phyloP scores from a whole-genome alignment of 2,888 invertebrate species.

The Erynnis tages region DNA sequence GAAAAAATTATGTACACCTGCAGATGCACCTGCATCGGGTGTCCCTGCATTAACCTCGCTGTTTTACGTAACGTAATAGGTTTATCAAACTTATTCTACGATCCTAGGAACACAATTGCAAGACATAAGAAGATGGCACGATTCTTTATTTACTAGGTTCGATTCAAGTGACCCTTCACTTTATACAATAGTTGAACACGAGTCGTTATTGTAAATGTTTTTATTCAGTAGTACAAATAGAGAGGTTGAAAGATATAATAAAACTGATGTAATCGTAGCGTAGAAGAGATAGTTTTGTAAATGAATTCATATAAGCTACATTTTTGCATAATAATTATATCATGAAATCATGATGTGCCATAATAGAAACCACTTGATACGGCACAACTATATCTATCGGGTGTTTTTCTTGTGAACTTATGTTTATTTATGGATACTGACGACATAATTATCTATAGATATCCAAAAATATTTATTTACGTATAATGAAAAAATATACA shows the following conservation, averaged over 20 bases:
- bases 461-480: too few relatives aligned
- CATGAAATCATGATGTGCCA: not conserved
- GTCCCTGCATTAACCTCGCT: too few relatives aligned
- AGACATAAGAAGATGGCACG: not conserved
- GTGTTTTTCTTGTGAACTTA: constrained; percentile 1
- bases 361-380: constrained; percentile 2
- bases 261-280: constrained; percentile 18
- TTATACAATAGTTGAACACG: constrained; percentile 13
- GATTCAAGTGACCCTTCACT: not conserved
- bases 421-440: not conserved
- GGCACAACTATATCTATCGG: constrained; percentile 3
- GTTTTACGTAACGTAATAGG: too few relatives aligned
- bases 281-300: constrained; percentile 20
- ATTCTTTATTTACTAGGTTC: not conserved
- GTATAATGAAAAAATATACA: too few relatives aligned
- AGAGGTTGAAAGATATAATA: constrained; percentile 9
- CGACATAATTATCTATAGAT: too few relatives aligned
- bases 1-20: too few relatives aligned
- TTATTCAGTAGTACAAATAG: constrained; percentile 18
- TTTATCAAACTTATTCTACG: too few relatives aligned
- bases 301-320: constrained; percentile 10
- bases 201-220: constrained; percentile 20
- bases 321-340: constrained; percentile 14
- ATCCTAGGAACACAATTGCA: too few relatives aligned
- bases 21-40: too few relatives aligned